phyloP scores from a whole-genome alignment of 2,888 invertebrate genomes.

The Oscheius sp. region DNA sequence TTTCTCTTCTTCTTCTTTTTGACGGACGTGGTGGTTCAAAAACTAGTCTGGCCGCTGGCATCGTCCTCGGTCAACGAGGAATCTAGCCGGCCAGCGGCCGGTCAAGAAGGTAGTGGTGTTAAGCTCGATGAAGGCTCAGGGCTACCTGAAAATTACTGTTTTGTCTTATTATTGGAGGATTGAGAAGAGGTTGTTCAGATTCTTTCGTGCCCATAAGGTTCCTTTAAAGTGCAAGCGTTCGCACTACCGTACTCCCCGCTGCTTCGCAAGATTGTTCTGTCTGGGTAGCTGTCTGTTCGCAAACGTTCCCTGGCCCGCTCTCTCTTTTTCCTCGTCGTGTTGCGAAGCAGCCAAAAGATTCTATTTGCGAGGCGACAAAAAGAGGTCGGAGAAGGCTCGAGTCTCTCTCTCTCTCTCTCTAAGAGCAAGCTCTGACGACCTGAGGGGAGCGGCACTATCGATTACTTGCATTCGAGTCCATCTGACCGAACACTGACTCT shows the following conservation, averaged over 20 bases:
- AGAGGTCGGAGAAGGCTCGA: neutral
- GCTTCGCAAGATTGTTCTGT: conserved; percentile 6
- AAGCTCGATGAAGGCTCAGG: neutral
- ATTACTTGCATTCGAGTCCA: no score
- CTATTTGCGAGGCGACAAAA: conserved; percentile 18
- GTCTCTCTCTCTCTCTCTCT: no score
- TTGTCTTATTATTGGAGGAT: no score
- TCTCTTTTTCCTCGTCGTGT: neutral
- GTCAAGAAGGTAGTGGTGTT: neutral
- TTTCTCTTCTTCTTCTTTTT: neutral
- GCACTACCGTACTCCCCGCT: neutral
- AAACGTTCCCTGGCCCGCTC: conserved; percentile 12
- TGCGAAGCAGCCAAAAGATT: neutral
- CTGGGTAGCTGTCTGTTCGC: neutral
- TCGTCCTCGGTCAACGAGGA: neutral
- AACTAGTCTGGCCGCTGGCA: neutral
- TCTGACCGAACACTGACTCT: no score
- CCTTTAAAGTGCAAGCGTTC: no score
- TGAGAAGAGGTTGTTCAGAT: no score
- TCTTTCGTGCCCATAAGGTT: no score
- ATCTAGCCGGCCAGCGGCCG: neutral
- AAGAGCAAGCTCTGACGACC: no score
- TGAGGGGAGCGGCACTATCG: no score
- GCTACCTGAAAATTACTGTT: conserved; percentile 5
- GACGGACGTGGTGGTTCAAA: neutral